Base-by-base conservation (phyloP, 2,888 invertebrate genomes). In the Cantharis flavilabris region DNA sequence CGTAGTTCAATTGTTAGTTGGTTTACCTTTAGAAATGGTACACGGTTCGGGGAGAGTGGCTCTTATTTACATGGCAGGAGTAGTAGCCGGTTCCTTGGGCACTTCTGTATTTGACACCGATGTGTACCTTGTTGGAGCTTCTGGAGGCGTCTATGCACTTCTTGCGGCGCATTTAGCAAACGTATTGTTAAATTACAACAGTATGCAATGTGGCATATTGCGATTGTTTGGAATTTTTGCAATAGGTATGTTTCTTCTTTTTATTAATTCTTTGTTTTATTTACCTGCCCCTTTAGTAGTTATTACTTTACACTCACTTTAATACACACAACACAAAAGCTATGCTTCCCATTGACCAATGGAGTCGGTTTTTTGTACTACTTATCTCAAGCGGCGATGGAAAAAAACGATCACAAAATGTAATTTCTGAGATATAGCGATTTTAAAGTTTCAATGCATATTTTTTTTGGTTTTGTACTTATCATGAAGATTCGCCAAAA, bases 121-220 rank as follows among this genome's bases (percentile, higher is more conserved):
- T 89, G 97, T 97, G 75, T 98, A 96, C 88, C 92, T 99, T 81
- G 98, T 98, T 73, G 99, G 99, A 72, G 98, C 98, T 3, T 98
- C 98, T 73, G 98, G 98, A 23, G 99, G 99, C 1, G 98, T 98
- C 69, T 99, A 99, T 89, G 98, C 98, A 14, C 90, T 99, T 30
- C 90, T 99, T 70, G 97, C 98, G 4, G 98, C 98, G 65, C 98
- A 99, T 89, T 90, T 99, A 82, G 97, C 98, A 81, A 98, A 99
- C 89, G 96, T 98, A 71, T 90, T 98, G 85, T 91, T 98, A 81
- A 98, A 98, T 90, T 98, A 97, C 90, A 95, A 96, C 87, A 96
- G 97, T 87, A 97, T 98, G 97, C 96, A 97, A 85, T 96, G 97
- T 87, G 97, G 97, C 73, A 93, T 97, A 74, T 92, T 96, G 82